Evolutionary conservation across 2,888 invertebrate genomes (phyloP).

Genomic region (Hemaris fuciformis): DNA sequence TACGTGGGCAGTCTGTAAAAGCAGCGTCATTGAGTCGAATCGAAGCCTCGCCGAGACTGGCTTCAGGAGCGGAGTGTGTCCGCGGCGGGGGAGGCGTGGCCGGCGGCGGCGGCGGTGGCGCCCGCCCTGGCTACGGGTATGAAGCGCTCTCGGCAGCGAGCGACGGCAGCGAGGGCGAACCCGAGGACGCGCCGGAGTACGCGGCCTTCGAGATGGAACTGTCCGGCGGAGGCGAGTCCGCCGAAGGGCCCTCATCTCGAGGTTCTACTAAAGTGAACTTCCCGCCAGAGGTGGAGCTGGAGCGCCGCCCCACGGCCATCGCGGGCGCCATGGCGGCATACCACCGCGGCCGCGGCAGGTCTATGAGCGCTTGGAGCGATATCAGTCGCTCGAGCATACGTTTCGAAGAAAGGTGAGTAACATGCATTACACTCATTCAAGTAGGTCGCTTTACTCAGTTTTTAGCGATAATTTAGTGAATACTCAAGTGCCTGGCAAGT

Average conservation of each 20-base stretch:
- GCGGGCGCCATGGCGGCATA: slow-evolving; percentile 69
- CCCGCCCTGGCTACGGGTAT: slow-evolving; percentile 76
- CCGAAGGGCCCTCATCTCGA: slow-evolving; percentile 68
- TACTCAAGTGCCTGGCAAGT: neutral
- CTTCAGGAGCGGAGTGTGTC: slow-evolving; percentile 58
- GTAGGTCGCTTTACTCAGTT: neutral
- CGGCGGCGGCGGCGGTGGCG: slow-evolving; percentile 60
- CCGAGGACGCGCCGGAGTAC: slow-evolving; percentile 68
- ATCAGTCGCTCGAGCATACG: slow-evolving; percentile 91
- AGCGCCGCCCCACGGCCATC: slow-evolving; percentile 69
- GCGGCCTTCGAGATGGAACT: slow-evolving; percentile 72
- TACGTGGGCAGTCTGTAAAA: slow-evolving; percentile 63
- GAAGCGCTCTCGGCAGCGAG: slow-evolving; percentile 76
- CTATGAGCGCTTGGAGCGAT: slow-evolving; percentile 95
- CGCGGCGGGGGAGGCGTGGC: slow-evolving; percentile 51
- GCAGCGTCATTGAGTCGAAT: slow-evolving; percentile 74
- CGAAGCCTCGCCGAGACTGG: slow-evolving; percentile 69
- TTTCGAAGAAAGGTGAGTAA: slow-evolving; percentile 86
- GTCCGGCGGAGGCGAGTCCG: slow-evolving; percentile 68
- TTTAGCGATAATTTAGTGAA: neutral
- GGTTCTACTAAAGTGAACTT: slow-evolving; percentile 85
- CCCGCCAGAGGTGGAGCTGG: slow-evolving; percentile 79
- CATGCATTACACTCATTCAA: neutral
- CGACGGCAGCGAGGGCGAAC: slow-evolving; percentile 73
- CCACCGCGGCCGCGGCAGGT: slow-evolving; percentile 83